Evolutionary conservation across 2,113 vertebrate species (phyloP), one percentile per base, ranked within the genome.

Genomic region (Bathybates hornii): DNA sequence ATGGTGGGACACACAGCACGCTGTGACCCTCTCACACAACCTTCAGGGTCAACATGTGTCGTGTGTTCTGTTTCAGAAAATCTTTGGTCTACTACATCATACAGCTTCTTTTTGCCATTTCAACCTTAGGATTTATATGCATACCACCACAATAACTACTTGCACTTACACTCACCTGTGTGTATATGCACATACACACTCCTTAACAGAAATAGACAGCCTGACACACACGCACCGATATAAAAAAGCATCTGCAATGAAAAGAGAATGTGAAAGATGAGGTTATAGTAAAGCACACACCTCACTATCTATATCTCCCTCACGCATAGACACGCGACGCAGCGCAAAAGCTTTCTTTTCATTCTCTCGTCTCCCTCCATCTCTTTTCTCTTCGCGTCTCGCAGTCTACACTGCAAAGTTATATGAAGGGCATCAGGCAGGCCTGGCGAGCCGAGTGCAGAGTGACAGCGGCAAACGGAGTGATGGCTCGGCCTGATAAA

Each of bases 351-450:
- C 92, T 88, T 82, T 92, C 89, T 82, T 87, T 93, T 88, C 87
- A 82, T 89, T 88, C 87, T 88, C 82, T 85, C n/a, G 71, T 78
- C 87, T 83, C 81, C 73, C 87, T 89, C 89, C 81, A 81, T 87
- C 79, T 91, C 88, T 79, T 78, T 83, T 90, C 83, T 89, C 86
- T 80, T 14, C 71, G 29, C 78, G 89, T 91, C 92, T 90, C 84
- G 19, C 84, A 87, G 97, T 97, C 97, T 97, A 96, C 97, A 95
- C 97, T 96, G 97, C 98, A 99, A 99, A 99, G 99, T 99, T 99
- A 99, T 98, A 98, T 99, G 99, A 99, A 99, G 99, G 99, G 97
- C 99, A 99, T 99, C 98, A 98, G 98, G 97, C 98, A 99, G 98
- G 98, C 98, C 97, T 97, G 97, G 97, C 97, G 97, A 97, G 98